A percentile compares a stretch with the other conserved stretches of the same genome.
These are phyloP conservation scores for Python bivittatus DNA, from an alignment of 2,113 vertebrate genomes.

Conservation along the genomic window DNA sequence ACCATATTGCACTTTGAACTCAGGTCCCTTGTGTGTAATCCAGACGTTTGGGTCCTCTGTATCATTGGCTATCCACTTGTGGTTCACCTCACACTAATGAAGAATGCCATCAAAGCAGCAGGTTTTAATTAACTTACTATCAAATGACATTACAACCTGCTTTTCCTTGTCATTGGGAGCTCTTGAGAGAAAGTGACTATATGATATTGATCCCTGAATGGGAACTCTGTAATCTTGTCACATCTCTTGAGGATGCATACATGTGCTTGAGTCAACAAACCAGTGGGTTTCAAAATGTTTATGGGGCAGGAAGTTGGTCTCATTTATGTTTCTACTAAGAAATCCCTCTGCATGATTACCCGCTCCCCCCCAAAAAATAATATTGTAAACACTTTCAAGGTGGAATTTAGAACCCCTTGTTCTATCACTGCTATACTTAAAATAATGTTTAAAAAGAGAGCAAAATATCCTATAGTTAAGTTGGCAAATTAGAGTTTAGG, in stretches of 20 bases:
- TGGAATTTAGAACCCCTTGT: background rate
- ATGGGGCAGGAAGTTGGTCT: background rate
- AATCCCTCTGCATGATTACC: background rate
- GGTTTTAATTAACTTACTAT: conserved; percentile 11
- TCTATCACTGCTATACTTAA: background rate
- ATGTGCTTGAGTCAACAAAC: background rate
- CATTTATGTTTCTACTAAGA: background rate
- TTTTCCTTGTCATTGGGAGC: background rate
- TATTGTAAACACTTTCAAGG: background rate
- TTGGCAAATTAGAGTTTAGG: background rate
- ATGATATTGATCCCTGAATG: background rate
- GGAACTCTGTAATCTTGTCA: background rate
- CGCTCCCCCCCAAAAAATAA: too few relatives aligned
- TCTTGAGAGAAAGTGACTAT: background rate
- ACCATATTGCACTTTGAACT: background rate
- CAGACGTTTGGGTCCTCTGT: background rate
- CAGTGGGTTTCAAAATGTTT: background rate
- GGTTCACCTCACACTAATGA: background rate
- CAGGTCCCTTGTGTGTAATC: background rate
- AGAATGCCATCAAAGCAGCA: conserved; percentile 5
- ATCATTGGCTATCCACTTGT: background rate
- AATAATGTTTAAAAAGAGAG: background rate
- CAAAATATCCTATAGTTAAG: background rate
- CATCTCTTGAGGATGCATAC: background rate
- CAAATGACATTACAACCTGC: background rate